phyloP scores from a whole-genome alignment of 2,888 invertebrate species.

The Drosophila kanekoi region DNA sequence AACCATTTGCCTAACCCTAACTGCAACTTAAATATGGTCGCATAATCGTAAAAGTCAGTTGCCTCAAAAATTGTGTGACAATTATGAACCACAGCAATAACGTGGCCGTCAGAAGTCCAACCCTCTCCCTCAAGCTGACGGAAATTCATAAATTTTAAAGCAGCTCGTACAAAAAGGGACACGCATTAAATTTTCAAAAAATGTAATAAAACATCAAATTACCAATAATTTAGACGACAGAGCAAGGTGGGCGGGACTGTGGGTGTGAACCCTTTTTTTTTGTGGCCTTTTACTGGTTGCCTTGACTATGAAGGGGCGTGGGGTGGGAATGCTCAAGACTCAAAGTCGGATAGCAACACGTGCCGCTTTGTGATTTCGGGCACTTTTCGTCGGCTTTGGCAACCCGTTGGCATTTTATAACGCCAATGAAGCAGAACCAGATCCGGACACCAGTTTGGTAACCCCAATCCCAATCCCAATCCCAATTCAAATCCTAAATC shows the following conservation, averaged over 20 bases:
- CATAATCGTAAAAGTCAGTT: conserved; percentile 55
- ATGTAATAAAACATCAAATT: conserved; percentile 75
- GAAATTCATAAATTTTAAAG: conserved; percentile 68
- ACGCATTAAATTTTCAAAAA: conserved; percentile 50
- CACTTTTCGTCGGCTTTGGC: conserved; percentile 41
- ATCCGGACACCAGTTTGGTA: conserved; percentile 9
- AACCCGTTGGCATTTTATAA: conserved; percentile 50
- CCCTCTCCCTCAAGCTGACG: conserved; percentile 5
- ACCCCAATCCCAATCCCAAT: neutral
- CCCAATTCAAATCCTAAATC: conserved; percentile 5
- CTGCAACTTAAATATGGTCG: conserved; percentile 42
- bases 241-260: conserved; percentile 10
- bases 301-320: conserved; percentile 1
- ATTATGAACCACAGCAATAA: conserved; percentile 50
- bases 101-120: conserved; percentile 22
- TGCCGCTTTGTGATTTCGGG: conserved; percentile 69
- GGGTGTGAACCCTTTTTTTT: conserved; percentile 52
- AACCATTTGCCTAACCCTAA: conserved; percentile 18
- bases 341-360: conserved; percentile 63
- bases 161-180: conserved; percentile 37
- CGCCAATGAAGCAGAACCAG: conserved; percentile 43
- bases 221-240: conserved; percentile 60
- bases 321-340: conserved; percentile 4
- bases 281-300: conserved; percentile 18
- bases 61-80: conserved; percentile 45